Evolutionary conservation across 2,888 invertebrate genomes (phyloP).

Genomic region (Tetheella fluctuosa): DNA sequence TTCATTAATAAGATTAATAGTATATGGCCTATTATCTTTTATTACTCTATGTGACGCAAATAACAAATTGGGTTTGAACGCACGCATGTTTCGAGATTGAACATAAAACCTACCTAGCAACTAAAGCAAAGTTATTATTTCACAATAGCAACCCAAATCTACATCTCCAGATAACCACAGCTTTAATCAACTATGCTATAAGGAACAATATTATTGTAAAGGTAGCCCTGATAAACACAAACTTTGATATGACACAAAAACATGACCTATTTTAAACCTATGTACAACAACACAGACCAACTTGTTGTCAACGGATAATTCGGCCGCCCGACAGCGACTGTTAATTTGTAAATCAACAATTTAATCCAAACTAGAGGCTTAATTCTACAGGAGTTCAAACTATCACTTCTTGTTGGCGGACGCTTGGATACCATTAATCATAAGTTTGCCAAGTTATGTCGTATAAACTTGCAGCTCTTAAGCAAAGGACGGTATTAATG

Average conservation of each 20-base stretch:
- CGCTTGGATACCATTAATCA: slow-evolving; percentile 58
- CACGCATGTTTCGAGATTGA: no score
- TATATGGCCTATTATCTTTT: slow-evolving; percentile 4
- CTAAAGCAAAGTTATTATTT: neutral
- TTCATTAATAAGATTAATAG: neutral
- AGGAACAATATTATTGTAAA: neutral
- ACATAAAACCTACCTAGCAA: no score
- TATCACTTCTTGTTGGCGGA: slow-evolving; percentile 34
- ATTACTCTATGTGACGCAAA: neutral
- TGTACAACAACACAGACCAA: slow-evolving; percentile 2
- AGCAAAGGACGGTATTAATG: slow-evolving; percentile 60
- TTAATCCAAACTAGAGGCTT: slow-evolving; percentile 17
- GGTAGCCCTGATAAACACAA: neutral
- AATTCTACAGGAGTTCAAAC: slow-evolving; percentile 28
- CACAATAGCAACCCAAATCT: neutral
- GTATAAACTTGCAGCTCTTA: slow-evolving; percentile 57
- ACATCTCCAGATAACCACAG: neutral
- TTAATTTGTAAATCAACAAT: slow-evolving; percentile 11
- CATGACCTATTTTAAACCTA: slow-evolving; percentile 5
- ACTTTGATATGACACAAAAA: slow-evolving; percentile 7
- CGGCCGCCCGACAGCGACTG: neutral
- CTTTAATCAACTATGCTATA: neutral
- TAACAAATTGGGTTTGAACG: neutral
- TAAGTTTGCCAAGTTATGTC: slow-evolving; percentile 55
- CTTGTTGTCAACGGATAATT: slow-evolving; percentile 3